Evolutionary conservation across 2,113 vertebrate species (phyloP), one percentile per base, ranked within the genome.

Genomic region (Muntiacus muntjak): DNA sequence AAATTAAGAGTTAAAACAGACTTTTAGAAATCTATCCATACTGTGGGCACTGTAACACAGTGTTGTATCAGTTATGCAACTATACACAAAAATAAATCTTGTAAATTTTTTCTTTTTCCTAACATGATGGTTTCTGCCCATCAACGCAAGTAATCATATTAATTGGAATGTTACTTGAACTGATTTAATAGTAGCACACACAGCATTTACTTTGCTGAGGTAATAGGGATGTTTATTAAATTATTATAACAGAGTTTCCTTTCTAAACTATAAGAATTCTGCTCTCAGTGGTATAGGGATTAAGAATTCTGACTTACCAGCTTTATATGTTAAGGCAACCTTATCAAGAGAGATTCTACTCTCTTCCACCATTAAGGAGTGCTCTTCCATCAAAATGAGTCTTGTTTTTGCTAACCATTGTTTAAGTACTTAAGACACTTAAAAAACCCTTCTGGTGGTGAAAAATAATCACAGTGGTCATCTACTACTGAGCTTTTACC

Each of bases 1-100:
- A 91, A 93, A 55, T 30, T 30, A 89, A 76, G 43, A 89, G 54
- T 95, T 89, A 90, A 93, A 96, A 60, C 52, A 78, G 88, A 81
- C 15, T 50, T 90, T 87, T 54, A 89, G 28, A 92, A 90, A 71
- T 90, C n/a, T 60, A 91, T 28, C 33, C 45, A 87, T 28, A 79
- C 30, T 55, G 19, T 55, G 19, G 47, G 89, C 55, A n/a, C 50
- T 52, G 58, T 57, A 89, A 62, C 15, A 90, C 17, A 55, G 26
- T 92, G 36, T 21, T 64, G 17, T 11, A 90, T 83, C 14, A 93
- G 33, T 89, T 62, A 95, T 16, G 14, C 17, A 95, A 93, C 52
- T 52, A 85, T 43, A 4, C 43, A 50, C 28, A 89, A 92, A 87
- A 91, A 87, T 28, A 43, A 88, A 88, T 76, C 62, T 94, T 94